These are phyloP conservation scores for Scytalopus superciliaris DNA, from an alignment of 2,113 vertebrate genomes.

Conservation along the genomic window DNA sequence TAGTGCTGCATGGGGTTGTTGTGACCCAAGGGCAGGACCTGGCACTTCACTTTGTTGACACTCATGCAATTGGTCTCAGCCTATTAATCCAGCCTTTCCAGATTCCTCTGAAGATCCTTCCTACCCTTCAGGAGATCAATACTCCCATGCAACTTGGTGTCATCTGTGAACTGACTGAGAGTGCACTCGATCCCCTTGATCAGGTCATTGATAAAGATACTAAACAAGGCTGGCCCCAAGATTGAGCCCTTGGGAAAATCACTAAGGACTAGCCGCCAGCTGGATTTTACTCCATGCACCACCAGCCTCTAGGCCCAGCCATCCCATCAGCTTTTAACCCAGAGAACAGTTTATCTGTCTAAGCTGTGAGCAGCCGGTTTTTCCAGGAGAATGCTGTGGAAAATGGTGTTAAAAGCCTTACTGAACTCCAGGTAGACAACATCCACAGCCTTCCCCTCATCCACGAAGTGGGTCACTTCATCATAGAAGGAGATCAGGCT, in stretches of 20 bases:
- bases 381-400: background rate
- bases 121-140: background rate
- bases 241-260: background rate
- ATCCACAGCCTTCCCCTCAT: background rate
- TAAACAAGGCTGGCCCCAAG: background rate
- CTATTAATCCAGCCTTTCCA: background rate
- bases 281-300: background rate
- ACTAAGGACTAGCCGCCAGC: background rate
- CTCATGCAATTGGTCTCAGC: background rate
- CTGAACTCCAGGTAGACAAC: background rate
- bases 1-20: background rate
- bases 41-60: background rate
- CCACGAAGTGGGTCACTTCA: background rate
- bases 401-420: background rate
- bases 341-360: background rate
- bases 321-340: background rate
- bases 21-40: background rate
- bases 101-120: background rate
- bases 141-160: background rate
- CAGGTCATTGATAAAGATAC: background rate
- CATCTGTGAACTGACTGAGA: background rate
- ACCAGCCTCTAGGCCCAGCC: background rate
- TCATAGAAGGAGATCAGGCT: background rate
- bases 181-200: fast-evolving
- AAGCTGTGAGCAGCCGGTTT: background rate